These are phyloP conservation scores for Rhorus exstirpatorius DNA, from an alignment of 2,888 invertebrate genomes.

Conservation along the genomic window DNA sequence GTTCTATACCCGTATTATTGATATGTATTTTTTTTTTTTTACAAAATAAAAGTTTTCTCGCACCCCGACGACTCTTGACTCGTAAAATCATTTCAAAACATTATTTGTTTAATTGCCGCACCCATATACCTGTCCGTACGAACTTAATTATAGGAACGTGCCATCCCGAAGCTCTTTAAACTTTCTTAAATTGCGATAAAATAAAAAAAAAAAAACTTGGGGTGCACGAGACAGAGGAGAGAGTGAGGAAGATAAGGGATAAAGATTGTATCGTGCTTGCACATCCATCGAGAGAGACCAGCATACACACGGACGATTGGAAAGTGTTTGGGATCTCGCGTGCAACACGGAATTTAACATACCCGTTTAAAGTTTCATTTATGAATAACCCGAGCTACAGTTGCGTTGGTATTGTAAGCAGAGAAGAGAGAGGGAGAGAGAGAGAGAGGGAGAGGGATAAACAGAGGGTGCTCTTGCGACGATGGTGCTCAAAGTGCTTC, in stretches of 20 bases:
- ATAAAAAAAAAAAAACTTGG: conserved; percentile 31
- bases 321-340: conserved; percentile 71
- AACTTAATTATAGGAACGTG: conserved; percentile 23
- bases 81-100: conserved; percentile 1
- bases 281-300: conserved; percentile 42
- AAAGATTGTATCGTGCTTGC: conserved; percentile 26
- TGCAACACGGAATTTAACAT: conserved; percentile 74
- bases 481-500: conserved; percentile 49
- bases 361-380: conserved; percentile 79
- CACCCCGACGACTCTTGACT: too few relatives aligned
- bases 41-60: too few relatives aligned
- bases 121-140: neutral
- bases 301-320: conserved; percentile 20
- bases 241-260: neutral
- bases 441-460: neutral
- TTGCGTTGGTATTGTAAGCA: conserved; percentile 41
- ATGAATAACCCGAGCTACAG: conserved; percentile 68
- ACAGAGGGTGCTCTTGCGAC: conserved; percentile 26
- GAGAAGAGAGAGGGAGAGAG: conserved; percentile 12
- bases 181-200: conserved; percentile 42
- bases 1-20: too few relatives aligned
- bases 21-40: too few relatives aligned
- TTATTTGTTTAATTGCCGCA: neutral
- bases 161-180: conserved; percentile 38
- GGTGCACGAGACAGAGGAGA: conserved; percentile 14